These are phyloP conservation scores for Hypotaenidia okinawae DNA, from an alignment of 2,797 vertebrate genomes.

Conservation along the genomic window DNA sequence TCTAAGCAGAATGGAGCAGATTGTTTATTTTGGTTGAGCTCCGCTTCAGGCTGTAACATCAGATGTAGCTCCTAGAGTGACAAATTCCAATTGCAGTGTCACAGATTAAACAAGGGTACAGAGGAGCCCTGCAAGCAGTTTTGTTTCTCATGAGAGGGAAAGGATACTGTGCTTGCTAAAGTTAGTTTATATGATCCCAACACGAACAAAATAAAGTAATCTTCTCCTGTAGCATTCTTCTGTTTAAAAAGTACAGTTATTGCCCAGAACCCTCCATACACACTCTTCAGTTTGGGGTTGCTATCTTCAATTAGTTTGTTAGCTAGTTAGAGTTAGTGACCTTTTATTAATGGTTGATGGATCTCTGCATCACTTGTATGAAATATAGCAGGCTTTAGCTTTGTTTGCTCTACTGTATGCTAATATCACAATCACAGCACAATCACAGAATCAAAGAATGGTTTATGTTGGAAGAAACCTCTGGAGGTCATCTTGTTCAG, in stretches of 20 bases:
- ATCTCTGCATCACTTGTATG: not conserved
- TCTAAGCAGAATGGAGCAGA: constrained; percentile 78
- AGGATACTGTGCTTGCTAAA: not conserved
- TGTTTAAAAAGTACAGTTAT: not conserved
- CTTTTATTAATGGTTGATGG: not conserved
- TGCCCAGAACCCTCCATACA: not conserved
- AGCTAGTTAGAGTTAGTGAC: not conserved
- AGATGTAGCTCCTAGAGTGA: constrained; percentile 79
- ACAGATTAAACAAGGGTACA: constrained; percentile 75
- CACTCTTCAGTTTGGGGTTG: not conserved
- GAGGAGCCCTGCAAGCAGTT: constrained; percentile 40
- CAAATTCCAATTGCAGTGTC: constrained; percentile 75
- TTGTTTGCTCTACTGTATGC: not conserved
- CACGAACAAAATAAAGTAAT: not conserved
- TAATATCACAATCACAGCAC: not conserved
- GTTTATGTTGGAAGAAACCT: not conserved
- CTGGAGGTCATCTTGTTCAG: not conserved
- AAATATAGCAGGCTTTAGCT: not conserved
- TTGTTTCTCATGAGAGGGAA: constrained; percentile 21
- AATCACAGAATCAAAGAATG: not conserved
- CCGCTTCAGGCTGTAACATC: constrained; percentile 79
- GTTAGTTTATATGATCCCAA: not conserved
- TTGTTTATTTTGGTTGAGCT: constrained; percentile 83
- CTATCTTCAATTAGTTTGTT: not conserved
- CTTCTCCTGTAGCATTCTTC: not conserved